These are phyloP conservation scores for Desmodus rotundus DNA, from an alignment of 2,113 vertebrate genomes.

Conservation along the genomic window DNA sequence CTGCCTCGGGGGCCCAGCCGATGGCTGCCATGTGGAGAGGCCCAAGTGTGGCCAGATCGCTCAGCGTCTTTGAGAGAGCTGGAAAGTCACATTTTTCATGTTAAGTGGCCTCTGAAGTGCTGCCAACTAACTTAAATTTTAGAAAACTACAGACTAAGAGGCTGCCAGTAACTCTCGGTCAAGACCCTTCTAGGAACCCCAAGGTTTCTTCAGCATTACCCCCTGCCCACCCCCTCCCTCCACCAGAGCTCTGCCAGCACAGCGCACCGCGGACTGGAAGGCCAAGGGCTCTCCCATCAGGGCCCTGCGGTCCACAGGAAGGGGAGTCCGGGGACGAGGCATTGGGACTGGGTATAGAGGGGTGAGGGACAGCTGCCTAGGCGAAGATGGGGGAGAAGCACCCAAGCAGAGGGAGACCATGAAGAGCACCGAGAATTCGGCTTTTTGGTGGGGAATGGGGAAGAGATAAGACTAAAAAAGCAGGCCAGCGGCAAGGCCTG, in stretches of 20 bases:
- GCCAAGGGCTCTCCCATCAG: neutral
- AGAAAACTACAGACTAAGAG: neutral
- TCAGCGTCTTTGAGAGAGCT: neutral
- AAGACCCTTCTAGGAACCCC: neutral
- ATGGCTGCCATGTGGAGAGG: neutral
- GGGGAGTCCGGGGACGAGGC: too few relatives aligned
- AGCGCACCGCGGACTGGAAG: neutral
- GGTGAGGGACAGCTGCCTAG: neutral
- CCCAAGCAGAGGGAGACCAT: neutral
- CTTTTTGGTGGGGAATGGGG: neutral
- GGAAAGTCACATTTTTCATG: neutral
- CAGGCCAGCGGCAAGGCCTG: neutral
- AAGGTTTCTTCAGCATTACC: neutral
- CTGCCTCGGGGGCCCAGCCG: neutral
- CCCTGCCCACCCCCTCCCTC: accelerated
- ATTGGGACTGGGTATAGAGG: neutral
- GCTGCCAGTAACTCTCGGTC: neutral
- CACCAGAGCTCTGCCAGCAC: neutral
- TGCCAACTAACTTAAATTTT: neutral
- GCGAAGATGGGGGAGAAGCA: neutral
- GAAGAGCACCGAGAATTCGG: neutral
- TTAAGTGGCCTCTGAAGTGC: neutral
- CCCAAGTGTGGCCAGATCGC: neutral
- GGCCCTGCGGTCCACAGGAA: neutral
- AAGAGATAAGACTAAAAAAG: neutral